Base-by-base conservation (phyloP, 2,797 vertebrate genomes). In the Pangasius macronema region DNA sequence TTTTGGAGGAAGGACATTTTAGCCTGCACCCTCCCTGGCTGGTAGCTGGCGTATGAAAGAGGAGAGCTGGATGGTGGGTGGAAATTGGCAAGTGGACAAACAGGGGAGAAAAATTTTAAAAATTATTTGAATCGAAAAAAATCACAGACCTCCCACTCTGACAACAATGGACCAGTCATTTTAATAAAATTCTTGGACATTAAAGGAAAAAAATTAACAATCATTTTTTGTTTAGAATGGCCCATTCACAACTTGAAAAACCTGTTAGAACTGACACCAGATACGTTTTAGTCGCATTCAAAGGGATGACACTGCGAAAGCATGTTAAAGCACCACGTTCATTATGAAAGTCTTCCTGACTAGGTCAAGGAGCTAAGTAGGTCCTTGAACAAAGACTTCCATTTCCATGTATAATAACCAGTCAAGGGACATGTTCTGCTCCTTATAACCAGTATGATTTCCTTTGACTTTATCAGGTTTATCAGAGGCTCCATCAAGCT, bases 401-500 rank as follows among this genome's bases (percentile, higher is more conserved):
- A 27, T 39, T 59, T 79, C 30, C 59, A 51, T 36, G 14, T 42
- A 63, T 24, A 63, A 24, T 30, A 61, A 61, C 42, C 42, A 51
- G n/a, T 80, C 42, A 49, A 51, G 39, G 49, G 57, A 67, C 72
- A 79, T 89, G 81, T 84, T 73, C 85, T 22, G 24, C 81, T n/a
- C 51, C 49, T 36, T 81, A 59, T 46, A 82, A 87, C 14, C 51
- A 73, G 57, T 7, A 33, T 8, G 68, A 87, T 86, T 85, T 86
- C 33, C 49, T 75, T 68, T 67, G 81, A 82, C 59, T 70, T 80
- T 63, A 82, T 85, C 24, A 79, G 59, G 18, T 42, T 49, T 79
- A 89, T 87, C 81, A 87, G 20, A 30, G 67, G 49, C 84, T 82
- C 86, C 36, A 86, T 80, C 75, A 13, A 83, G 88, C 79, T 76